Percentiles rank a stretch among this genome's conserved stretches.
Evolutionary conservation across 2,888 invertebrate genomes (phyloP).

Genomic region (Acrobasis suavella): DNA sequence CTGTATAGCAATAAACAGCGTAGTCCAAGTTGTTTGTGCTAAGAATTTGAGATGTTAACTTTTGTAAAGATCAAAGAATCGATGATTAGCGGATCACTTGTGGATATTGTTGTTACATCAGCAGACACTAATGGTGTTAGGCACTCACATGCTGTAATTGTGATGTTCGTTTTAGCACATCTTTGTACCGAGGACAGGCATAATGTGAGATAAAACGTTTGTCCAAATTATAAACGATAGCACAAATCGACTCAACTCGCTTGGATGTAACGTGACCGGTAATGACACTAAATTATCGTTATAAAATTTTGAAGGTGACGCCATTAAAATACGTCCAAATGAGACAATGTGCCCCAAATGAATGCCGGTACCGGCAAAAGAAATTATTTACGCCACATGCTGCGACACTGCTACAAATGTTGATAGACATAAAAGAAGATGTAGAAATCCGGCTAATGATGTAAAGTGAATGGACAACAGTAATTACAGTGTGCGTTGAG

Average conservation of each 20-base stretch:
- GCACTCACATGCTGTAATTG: slow-evolving; percentile 56
- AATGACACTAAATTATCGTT: slow-evolving; percentile 62
- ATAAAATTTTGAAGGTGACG: slow-evolving; percentile 66
- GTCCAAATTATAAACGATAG: slow-evolving; percentile 33
- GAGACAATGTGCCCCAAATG: slow-evolving; percentile 74
- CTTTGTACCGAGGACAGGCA: slow-evolving; percentile 55
- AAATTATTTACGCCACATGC: slow-evolving; percentile 79
- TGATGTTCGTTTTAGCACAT: slow-evolving; percentile 70
- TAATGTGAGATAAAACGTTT: slow-evolving; percentile 30
- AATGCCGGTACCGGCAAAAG: slow-evolving; percentile 61
- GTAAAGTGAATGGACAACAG: slow-evolving; percentile 77
- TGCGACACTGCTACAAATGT: slow-evolving; percentile 60
- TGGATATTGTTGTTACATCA: slow-evolving; percentile 70
- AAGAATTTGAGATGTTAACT: slow-evolving; percentile 72
- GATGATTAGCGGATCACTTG: slow-evolving; percentile 72
- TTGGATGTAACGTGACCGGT: slow-evolving; percentile 50
- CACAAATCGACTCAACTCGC: slow-evolving; percentile 41
- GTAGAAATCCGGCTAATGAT: slow-evolving; percentile 74
- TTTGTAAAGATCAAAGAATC: slow-evolving; percentile 65
- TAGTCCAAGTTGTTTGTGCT: slow-evolving; percentile 65
- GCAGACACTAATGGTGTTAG: slow-evolving; percentile 60
- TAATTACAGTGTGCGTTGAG: slow-evolving; percentile 67
- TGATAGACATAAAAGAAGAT: slow-evolving; percentile 69
- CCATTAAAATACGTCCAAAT: slow-evolving; percentile 63
- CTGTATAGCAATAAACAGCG: slow-evolving; percentile 63